A percentile compares a stretch with the other conserved stretches of the same genome.
Evolutionary conservation across 2,888 invertebrate species (phyloP).

Genomic region (Mermis nigrescens): DNA sequence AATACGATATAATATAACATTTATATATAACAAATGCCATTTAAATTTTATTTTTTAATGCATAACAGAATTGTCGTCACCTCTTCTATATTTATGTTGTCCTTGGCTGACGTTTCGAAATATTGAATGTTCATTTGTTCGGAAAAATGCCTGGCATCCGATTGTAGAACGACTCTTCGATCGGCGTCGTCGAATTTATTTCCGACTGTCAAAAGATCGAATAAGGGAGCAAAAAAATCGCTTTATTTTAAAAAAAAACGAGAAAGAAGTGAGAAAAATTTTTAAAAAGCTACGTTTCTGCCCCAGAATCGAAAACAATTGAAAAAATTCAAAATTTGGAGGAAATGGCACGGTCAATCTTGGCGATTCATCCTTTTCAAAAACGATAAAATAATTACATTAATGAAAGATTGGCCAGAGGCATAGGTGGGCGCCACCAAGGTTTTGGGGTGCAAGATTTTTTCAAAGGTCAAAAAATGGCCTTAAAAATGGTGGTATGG

Average conservation of each 20-base stretch:
- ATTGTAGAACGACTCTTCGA: constrained; percentile 81
- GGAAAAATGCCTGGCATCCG: constrained; percentile 89
- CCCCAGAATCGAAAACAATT: background rate
- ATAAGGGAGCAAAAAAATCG: too few relatives aligned
- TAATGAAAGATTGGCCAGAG: too few relatives aligned
- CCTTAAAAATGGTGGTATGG: too few relatives aligned
- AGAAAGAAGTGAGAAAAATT: background rate
- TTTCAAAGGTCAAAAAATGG: too few relatives aligned
- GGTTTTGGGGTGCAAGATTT: too few relatives aligned
- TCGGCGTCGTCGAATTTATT: constrained; percentile 90
- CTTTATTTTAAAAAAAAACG: background rate
- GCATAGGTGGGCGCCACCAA: too few relatives aligned
- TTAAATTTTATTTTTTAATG: background rate
- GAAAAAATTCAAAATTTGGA: too few relatives aligned
- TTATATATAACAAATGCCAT: background rate
- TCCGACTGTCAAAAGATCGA: constrained; percentile 69
- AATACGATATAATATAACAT: too few relatives aligned
- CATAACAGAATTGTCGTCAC: constrained; percentile 37
- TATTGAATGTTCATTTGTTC: constrained; percentile 88
- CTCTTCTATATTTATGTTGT: constrained; percentile 95
- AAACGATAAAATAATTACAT: too few relatives aligned
- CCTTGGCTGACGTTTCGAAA: constrained; percentile 96
- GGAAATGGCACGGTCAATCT: too few relatives aligned
- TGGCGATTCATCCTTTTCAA: too few relatives aligned
- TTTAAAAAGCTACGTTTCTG: background rate